A percentile compares a stretch with the other conserved stretches of the same genome.
Conservation (phyloP, 2,113 vertebrate species). For the Serinus canaria region DNA sequence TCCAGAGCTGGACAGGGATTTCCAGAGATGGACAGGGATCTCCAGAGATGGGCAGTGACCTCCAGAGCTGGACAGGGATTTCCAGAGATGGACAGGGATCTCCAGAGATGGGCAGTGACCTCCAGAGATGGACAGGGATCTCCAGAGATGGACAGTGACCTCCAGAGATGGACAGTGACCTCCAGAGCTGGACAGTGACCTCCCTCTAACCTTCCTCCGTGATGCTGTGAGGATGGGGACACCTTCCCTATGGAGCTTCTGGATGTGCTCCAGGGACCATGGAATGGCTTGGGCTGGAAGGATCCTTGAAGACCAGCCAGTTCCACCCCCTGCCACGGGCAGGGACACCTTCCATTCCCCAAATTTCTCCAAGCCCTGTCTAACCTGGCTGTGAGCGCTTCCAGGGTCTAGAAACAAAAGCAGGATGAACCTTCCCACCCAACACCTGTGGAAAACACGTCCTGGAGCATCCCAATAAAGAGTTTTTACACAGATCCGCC, state of each 20-base stretch:
- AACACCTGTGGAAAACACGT: neutral
- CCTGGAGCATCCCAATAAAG: neutral
- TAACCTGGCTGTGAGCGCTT: neutral
- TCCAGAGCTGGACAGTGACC: neutral
- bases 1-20: too few species aligned
- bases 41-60: too few species aligned
- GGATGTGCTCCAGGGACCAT: neutral
- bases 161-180: too few species aligned
- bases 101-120: too few species aligned
- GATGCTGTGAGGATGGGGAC: neutral
- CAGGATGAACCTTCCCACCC: neutral
- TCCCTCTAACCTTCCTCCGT: neutral
- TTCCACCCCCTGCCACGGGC: neutral
- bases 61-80: too few species aligned
- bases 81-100: too few species aligned
- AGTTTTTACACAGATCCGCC: neutral
- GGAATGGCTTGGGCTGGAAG: neutral
- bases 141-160: too few species aligned
- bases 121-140: too few species aligned
- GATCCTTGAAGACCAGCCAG: neutral
- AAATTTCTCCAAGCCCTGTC: neutral
- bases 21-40: too few species aligned
- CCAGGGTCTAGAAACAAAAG: neutral
- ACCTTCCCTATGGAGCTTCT: rapidly evolving
- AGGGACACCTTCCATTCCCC: neutral